These are phyloP conservation scores for Xyliphius kryptos DNA, from an alignment of 2,113 vertebrate genomes.

Conservation along the genomic window DNA sequence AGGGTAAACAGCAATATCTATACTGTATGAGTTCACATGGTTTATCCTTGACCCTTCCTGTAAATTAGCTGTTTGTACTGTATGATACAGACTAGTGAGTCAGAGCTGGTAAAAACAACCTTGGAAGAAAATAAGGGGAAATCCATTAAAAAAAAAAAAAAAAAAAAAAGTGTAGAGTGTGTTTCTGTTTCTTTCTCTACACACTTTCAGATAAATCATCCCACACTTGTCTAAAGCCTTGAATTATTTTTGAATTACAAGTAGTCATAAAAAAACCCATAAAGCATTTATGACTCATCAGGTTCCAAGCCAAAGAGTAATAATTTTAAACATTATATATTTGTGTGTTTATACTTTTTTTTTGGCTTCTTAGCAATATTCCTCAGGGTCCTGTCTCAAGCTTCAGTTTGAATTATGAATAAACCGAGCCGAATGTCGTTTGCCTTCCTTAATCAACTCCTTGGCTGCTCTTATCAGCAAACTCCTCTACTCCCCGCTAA, in stretches of 20 bases:
- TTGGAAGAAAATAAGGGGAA: too few relatives aligned
- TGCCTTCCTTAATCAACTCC: slow-evolving; percentile 56
- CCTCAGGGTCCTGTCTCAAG: slow-evolving; percentile 33
- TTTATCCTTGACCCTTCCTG: too few relatives aligned
- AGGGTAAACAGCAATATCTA: too few relatives aligned
- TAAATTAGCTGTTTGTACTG: too few relatives aligned
- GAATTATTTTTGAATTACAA: slow-evolving; percentile 33
- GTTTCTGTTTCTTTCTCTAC: too few relatives aligned
- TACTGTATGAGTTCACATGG: too few relatives aligned
- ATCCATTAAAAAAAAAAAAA: too few relatives aligned
- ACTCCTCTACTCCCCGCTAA: slow-evolving; percentile 52
- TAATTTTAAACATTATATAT: slow-evolving; percentile 44
- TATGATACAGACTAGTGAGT: too few relatives aligned
- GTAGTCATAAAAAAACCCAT: slow-evolving; percentile 41
- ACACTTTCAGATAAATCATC: too few relatives aligned
- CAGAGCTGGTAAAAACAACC: too few relatives aligned
- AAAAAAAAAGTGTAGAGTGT: too few relatives aligned
- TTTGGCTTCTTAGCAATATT: slow-evolving; percentile 31
- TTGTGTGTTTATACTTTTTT: slow-evolving; percentile 42
- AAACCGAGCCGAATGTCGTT: slow-evolving; percentile 47
- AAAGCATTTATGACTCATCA: slow-evolving; percentile 59
- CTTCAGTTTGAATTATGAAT: slow-evolving; percentile 33
- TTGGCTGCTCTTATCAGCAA: slow-evolving; percentile 58
- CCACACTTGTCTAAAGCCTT: slow-evolving; percentile 20
- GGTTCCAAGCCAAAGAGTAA: slow-evolving; percentile 37